Conservation (phyloP, 2,113 vertebrate species). For the Cavia porcellus region DNA sequence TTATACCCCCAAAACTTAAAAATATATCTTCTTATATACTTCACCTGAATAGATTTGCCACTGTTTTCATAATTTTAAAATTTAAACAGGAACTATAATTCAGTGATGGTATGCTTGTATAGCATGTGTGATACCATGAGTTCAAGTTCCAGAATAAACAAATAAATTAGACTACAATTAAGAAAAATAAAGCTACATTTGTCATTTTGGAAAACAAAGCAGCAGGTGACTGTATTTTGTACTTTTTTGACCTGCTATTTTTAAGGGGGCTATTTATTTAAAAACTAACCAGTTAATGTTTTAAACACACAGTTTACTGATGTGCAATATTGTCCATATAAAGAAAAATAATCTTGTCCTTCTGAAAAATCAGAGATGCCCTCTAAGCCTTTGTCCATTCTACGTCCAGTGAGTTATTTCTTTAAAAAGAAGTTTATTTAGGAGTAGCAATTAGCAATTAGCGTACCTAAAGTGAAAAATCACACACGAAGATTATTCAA, state of each 20-base stretch:
- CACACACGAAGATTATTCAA: constrained; percentile 30
- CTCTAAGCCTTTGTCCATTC: neutral
- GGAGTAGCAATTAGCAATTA: neutral
- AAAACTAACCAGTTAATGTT: neutral
- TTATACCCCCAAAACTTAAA: neutral
- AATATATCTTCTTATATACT: neutral
- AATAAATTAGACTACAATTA: neutral
- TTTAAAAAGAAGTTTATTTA: constrained; percentile 32
- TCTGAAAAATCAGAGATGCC: constrained; percentile 38
- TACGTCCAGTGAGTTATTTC: neutral
- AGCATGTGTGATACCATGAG: no score
- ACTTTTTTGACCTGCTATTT: neutral
- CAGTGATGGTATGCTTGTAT: neutral
- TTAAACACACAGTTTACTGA: neutral
- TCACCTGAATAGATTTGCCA: neutral
- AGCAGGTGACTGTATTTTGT: neutral
- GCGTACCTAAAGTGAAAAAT: constrained; percentile 45
- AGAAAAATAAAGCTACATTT: constrained; percentile 29
- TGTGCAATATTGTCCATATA: neutral
- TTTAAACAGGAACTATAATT: neutral
- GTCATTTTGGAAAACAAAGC: neutral
- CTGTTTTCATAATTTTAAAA: neutral
- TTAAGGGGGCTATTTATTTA: neutral
- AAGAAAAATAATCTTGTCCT: neutral
- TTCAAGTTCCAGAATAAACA: neutral